Conservation (phyloP, 2,113 vertebrate genomes). For the Lophochroa leadbeateri region DNA sequence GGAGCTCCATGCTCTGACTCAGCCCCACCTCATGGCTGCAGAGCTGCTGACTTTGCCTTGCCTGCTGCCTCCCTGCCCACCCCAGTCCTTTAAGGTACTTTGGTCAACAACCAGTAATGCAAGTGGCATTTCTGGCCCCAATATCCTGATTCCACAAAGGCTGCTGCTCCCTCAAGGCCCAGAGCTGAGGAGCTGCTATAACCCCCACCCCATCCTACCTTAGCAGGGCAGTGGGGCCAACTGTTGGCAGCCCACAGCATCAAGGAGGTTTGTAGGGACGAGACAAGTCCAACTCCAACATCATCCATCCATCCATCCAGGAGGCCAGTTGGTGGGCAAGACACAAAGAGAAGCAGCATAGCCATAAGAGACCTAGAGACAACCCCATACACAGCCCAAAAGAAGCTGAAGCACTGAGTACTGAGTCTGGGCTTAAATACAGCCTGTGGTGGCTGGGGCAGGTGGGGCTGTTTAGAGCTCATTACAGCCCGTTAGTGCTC, state of each 20-base stretch:
- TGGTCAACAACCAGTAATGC: accelerated
- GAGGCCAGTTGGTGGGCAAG: accelerated
- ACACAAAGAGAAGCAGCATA: accelerated
- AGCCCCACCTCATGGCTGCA: background rate
- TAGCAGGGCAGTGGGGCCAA: background rate
- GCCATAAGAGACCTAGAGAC: accelerated
- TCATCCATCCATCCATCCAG: accelerated
- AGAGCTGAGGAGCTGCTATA: background rate
- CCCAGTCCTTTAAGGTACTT: background rate
- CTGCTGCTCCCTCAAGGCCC: background rate
- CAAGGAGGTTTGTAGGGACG: too few relatives aligned
- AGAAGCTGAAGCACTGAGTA: accelerated
- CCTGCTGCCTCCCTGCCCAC: background rate
- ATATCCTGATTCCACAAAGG: accelerated
- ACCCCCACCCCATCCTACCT: accelerated
- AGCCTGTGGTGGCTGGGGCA: background rate
- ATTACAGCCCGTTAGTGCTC: accelerated
- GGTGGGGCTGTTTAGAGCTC: background rate
- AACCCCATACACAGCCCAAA: accelerated
- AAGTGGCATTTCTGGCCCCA: background rate
- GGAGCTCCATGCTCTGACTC: background rate
- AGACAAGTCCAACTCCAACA: background rate
- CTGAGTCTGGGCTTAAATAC: background rate
- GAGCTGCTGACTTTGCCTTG: background rate
- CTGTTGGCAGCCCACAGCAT: background rate